Percentiles rank a stretch among this genome's conserved stretches.
These are phyloP conservation scores for Cataglyphis livida DNA, from an alignment of 2,888 invertebrate genomes.

Conservation along the genomic window DNA sequence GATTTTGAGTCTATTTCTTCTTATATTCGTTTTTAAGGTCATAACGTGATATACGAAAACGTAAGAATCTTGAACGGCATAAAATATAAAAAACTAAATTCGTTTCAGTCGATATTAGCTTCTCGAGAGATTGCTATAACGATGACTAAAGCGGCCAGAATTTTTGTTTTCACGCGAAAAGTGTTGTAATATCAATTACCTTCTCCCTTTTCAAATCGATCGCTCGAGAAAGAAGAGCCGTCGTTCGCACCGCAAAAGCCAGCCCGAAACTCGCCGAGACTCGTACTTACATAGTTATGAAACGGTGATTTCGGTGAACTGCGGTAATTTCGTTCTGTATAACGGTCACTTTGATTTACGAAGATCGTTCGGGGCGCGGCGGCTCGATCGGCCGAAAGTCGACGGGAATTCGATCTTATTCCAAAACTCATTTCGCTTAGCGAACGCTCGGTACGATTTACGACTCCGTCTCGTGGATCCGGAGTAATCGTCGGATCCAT, in stretches of 20 bases:
- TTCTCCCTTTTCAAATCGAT: background rate
- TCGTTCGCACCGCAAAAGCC: background rate
- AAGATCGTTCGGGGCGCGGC: constrained; percentile 10
- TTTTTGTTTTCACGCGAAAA: background rate
- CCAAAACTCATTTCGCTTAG: constrained; percentile 60
- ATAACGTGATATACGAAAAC: background rate
- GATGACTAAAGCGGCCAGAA: background rate
- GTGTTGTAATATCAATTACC: background rate
- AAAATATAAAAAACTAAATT: background rate
- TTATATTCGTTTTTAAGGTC: constrained; percentile 5
- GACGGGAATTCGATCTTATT: constrained; percentile 65
- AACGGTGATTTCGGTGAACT: constrained; percentile 30
- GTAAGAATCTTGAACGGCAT: background rate
- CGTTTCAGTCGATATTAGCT: background rate
- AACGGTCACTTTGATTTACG: constrained; percentile 54
- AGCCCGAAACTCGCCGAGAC: background rate
- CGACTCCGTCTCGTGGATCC: constrained; percentile 55
- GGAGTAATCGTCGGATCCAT: constrained; percentile 59
- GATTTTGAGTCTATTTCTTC: background rate
- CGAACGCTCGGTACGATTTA: constrained; percentile 51
- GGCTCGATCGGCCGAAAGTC: constrained; percentile 42
- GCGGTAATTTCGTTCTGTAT: constrained; percentile 32
- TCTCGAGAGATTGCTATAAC: background rate
- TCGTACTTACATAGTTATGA: constrained; percentile 23
- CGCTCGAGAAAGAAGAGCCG: background rate